Evolutionary conservation across 2,888 invertebrate genomes (phyloP).

Genomic region (Euclidia mi): DNA sequence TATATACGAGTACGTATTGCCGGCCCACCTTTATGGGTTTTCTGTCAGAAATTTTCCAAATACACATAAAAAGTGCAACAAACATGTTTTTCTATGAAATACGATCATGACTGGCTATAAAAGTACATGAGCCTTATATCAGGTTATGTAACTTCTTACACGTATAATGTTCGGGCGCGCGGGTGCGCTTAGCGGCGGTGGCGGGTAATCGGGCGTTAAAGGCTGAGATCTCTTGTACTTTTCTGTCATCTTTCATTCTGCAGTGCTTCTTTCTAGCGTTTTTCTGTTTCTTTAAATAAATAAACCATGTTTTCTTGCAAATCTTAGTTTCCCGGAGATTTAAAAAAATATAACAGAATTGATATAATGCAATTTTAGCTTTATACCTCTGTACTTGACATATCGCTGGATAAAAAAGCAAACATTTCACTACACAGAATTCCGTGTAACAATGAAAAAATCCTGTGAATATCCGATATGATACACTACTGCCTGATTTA

Average conservation of each 20-base stretch:
- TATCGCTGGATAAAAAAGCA: no score
- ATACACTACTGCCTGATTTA: no score
- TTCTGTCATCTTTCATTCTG: slow-evolving; percentile 3
- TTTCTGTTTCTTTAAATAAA: not conserved
- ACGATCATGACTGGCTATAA: slow-evolving; percentile 15
- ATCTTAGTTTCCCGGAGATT: no score
- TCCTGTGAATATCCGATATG: no score
- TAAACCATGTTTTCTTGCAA: not conserved
- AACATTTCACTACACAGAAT: no score
- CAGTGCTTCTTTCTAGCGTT: slow-evolving; percentile 2
- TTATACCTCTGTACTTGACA: no score
- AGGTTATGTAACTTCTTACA: slow-evolving; percentile 3
- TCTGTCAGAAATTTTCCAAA: slow-evolving; percentile 42
- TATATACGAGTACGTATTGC: not conserved
- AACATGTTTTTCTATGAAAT: slow-evolving; percentile 49
- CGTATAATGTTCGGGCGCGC: slow-evolving; percentile 4
- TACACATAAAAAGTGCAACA: slow-evolving; percentile 46
- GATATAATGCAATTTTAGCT: no score
- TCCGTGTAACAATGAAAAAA: no score
- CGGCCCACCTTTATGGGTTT: slow-evolving; percentile 51
- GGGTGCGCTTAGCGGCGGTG: not conserved
- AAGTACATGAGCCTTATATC: slow-evolving; percentile 5
- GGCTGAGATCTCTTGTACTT: slow-evolving; percentile 13
- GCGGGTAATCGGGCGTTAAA: slow-evolving; percentile 16
- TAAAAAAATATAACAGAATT: no score